Base-by-base conservation (phyloP, 2,888 invertebrate genomes). In the Cybosia mesomella region DNA sequence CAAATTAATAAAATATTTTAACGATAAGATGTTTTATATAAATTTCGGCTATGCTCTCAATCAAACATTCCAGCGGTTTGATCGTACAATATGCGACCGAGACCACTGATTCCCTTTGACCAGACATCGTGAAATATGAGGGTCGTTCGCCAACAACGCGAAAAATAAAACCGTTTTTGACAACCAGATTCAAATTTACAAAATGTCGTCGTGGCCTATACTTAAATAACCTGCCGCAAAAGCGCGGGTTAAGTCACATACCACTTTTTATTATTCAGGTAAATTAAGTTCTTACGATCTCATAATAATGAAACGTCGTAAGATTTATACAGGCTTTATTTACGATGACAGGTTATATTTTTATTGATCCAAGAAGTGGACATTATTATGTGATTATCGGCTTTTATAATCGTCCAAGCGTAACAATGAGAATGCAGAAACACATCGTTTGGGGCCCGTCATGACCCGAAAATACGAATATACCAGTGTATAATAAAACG, bases 111-210 rank as follows among this genome's bases (percentile, higher is more conserved):
- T 84, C 83, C 83, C 88, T 87, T 87, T 85, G 87, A 88, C 85
- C 89, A 87, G 85, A 84, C 86, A 80, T 81, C 77, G 82, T 92
- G 88, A 93, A 89, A 90, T 92, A 93, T 91, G 91, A 91, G 86
- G 92, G 91, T 92, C 89, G 77, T 68, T 72, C 68, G 75, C 72
- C 77, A 77, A 80, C 74, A 81, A 76, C 76, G 82, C 83, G 81
- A 86, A 89, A 87, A 90, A 91, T 88, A 91, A 91, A 89, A 82
- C 72, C 77, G 74, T 75, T 80, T 84, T 84, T 85, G 86, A 87
- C 85, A 87, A 86, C 81, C 83, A 81, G 85, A 84, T 81, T 67
- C 61, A 73, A 74, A 73, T 84, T 81, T 66, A 76, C 66, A 80
- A 81, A 80, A 76, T 70, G 58, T 72, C 65, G 32, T 71, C 65